A percentile compares a stretch with the other conserved stretches of the same genome.
Conservation (phyloP, 1,140 invertebrate genomes). For the Pygmarrhopalites habei region DNA sequence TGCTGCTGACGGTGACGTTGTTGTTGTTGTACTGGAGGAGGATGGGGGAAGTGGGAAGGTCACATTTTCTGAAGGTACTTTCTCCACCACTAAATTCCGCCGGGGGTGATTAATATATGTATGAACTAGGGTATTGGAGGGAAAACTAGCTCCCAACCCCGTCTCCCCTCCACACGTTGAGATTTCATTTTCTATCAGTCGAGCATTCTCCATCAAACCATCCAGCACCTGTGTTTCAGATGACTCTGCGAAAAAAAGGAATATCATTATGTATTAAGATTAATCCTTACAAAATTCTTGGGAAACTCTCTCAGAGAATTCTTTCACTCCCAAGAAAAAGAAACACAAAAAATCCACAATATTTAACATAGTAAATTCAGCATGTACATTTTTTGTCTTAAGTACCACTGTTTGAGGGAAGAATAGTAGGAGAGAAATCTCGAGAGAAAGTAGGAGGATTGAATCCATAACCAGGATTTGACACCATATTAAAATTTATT, state of each 20-base stretch:
- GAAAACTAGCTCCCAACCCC: not conserved
- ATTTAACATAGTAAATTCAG: not conserved
- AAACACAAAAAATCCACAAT: not conserved
- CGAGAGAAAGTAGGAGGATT: not conserved
- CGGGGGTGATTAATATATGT: slow-evolving; percentile 22
- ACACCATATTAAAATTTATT: slow-evolving; percentile 53
- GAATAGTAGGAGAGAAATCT: not conserved
- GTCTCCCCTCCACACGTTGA: slow-evolving; percentile 18
- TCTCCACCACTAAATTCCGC: slow-evolving; percentile 5
- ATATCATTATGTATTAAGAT: too few species aligned
- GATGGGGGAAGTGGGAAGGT: not conserved
- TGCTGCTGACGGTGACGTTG: too few species aligned
- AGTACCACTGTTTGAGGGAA: not conserved
- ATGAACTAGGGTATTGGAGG: slow-evolving; percentile 19
- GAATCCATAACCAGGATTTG: slow-evolving; percentile 52
- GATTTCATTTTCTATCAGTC: slow-evolving; percentile 35
- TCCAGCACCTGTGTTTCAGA: not conserved
- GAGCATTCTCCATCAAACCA: slow-evolving; percentile 29
- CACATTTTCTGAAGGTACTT: not conserved
- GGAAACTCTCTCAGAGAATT: too few species aligned
- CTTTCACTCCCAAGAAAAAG: not conserved
- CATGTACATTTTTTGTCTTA: not conserved
- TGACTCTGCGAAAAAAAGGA: too few species aligned
- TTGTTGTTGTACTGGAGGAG: slow-evolving; percentile 6
- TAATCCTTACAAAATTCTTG: too few species aligned